Base-by-base conservation (phyloP, 1,140 invertebrate genomes). In the Coenobita brevimanus region DNA sequence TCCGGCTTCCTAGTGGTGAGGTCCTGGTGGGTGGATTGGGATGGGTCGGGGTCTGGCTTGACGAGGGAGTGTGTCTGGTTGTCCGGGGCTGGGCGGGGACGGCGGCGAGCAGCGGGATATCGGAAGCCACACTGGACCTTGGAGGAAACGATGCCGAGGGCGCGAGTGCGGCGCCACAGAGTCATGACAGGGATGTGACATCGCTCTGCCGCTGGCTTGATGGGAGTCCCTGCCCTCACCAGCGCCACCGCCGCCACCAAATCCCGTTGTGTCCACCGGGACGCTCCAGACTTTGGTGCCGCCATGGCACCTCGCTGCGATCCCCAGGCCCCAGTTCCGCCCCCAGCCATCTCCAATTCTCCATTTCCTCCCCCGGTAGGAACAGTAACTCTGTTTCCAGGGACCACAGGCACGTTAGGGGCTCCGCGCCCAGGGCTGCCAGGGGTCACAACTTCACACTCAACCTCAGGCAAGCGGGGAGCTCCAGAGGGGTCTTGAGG, bases 181-280 rank as follows among this genome's bases (percentile, higher is more conserved):
- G 91, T 91, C 91, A 91, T 91, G 17, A 91, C 90, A 21, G 91
- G 91, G 73, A 91, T 91, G 85, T 89, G 86, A 73, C 89, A 91
- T 3, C 88, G 82, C 67, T 90, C 86, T 8, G 91, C 89, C 8
- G 91, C 91, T 13, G 90, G 89, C 75, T 91, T 91, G 81, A 91
- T 91, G 0, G 90, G 90, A 4, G 83, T 89, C 10, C 91, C 91
- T 1, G 78, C 33, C 21, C 82, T 75, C 24, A 91, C 91, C 33
- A 91, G 89, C 33, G 90, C 85, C 10, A 91, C 89, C 36, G 91
- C 91, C 17, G 76, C 75, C 80, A 91, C 60, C 46, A 91, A 73
- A 69, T 91, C 90, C 27, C 50, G 82, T 46, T 90, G 90, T 0
- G 90, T 91, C 90, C 90, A 91, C 27, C 88, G 80, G 2, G 90